A percentile compares a stretch with the other conserved stretches of the same genome.
These are phyloP conservation scores for Anguilla anguilla DNA, from an alignment of 2,797 vertebrate genomes.

Conservation along the genomic window DNA sequence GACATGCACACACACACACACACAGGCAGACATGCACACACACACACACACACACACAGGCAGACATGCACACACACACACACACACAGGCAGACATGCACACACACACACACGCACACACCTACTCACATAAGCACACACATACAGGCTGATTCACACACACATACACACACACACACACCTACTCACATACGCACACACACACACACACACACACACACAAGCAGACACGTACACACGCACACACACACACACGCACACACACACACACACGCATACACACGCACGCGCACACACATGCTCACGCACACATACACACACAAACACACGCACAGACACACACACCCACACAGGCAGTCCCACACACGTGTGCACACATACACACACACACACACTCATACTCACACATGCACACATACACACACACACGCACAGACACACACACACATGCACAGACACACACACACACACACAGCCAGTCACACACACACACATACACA, in stretches of 20 bases:
- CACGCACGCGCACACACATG: too few species aligned
- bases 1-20: background rate
- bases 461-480: constrained; percentile 53
- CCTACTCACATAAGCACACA: background rate
- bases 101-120: constrained; percentile 41
- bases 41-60: constrained; percentile 45
- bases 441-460: constrained; percentile 46
- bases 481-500: constrained; percentile 63
- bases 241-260: constrained; percentile 32
- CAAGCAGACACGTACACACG: background rate
- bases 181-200: background rate
- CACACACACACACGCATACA: too few species aligned
- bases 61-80: constrained; percentile 46
- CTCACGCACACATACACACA: too few species aligned
- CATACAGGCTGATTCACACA: background rate
- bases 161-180: background rate
- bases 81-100: constrained; percentile 54
- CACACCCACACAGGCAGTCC: background rate
- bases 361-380: background rate
- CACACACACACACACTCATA: background rate
- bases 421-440: constrained; percentile 45
- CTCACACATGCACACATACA: background rate
- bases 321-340: constrained; percentile 34
- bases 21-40: background rate
- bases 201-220: background rate